Evolutionary conservation across 2,888 invertebrate genomes (phyloP).

Genomic region (Drosophila tripunctata): DNA sequence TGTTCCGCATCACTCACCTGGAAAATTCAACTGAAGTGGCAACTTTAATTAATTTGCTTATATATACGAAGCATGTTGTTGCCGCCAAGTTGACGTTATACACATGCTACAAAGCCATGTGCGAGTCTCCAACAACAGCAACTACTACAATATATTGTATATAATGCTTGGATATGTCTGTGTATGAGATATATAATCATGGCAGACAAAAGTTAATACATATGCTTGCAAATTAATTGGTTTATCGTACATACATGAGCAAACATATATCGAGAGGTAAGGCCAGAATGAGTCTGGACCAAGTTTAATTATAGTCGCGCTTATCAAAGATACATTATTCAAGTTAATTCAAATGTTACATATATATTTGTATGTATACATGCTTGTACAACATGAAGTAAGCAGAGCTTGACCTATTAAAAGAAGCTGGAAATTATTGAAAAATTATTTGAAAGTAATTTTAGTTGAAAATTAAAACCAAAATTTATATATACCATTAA

Average conservation of each 20-base stretch:
- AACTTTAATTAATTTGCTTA: slow-evolving; percentile 81
- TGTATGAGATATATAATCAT: slow-evolving; percentile 24
- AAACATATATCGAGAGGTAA: slow-evolving; percentile 10
- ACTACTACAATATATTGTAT: slow-evolving; percentile 8
- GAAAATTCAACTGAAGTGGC: slow-evolving; percentile 84
- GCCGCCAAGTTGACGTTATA: slow-evolving; percentile 41
- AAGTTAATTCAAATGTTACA: slow-evolving; percentile 16
- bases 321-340: slow-evolving; percentile 16
- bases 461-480: no score
- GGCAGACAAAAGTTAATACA: slow-evolving; percentile 44
- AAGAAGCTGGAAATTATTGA: neutral
- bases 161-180: slow-evolving; percentile 3
- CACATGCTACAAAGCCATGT: slow-evolving; percentile 33
- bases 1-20: slow-evolving; percentile 84
- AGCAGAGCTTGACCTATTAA: slow-evolving; percentile 9
- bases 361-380: neutral
- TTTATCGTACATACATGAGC: slow-evolving; percentile 30
- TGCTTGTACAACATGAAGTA: no score
- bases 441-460: neutral
- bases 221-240: slow-evolving; percentile 58
- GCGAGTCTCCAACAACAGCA: slow-evolving; percentile 8
- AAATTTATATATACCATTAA: no score
- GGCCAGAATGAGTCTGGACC: slow-evolving; percentile 39
- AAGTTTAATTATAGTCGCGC: slow-evolving; percentile 43
- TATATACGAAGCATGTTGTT: slow-evolving; percentile 53